Evolutionary conservation across 2,797 vertebrate genomes (phyloP).

Genomic region (Australoheros facetus): DNA sequence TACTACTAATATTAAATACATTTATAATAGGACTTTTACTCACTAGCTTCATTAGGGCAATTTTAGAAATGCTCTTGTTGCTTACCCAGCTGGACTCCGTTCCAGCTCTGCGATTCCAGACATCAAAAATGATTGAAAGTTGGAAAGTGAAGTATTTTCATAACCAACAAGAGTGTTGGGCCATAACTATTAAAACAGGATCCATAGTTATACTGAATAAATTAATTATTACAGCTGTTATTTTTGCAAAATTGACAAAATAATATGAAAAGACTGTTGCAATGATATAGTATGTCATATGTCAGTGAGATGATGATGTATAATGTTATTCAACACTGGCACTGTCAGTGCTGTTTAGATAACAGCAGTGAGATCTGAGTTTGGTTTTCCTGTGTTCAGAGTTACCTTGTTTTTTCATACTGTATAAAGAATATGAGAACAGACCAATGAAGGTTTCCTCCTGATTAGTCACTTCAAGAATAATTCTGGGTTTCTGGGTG

Average conservation of each 20-base stretch:
- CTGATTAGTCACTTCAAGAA: not conserved
- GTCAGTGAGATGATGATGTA: not conserved
- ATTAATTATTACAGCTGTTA: not conserved
- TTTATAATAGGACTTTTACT: not conserved
- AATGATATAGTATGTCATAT: not conserved
- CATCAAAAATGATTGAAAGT: slow-evolving; percentile 8
- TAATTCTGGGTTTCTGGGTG: not conserved
- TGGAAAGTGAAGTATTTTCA: slow-evolving; percentile 7
- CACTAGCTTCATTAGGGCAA: not conserved
- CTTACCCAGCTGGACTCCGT: not conserved
- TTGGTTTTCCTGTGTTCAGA: not conserved
- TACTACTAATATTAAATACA: not conserved
- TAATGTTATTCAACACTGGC: not conserved
- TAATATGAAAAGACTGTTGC: not conserved
- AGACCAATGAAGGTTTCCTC: not conserved
- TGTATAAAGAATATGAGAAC: not conserved
- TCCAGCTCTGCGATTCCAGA: not conserved
- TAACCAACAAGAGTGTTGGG: slow-evolving; percentile 1
- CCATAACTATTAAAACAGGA: not conserved
- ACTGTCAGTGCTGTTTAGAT: not conserved
- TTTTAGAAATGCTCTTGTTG: not conserved
- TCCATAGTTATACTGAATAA: not conserved
- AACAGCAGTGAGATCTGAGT: not conserved
- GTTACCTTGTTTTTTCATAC: not conserved
- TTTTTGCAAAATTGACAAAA: not conserved